Evolutionary conservation across 2,888 invertebrate species (phyloP), one percentile per base, ranked within the genome.

Genomic region (Cheilosia pagana): DNA sequence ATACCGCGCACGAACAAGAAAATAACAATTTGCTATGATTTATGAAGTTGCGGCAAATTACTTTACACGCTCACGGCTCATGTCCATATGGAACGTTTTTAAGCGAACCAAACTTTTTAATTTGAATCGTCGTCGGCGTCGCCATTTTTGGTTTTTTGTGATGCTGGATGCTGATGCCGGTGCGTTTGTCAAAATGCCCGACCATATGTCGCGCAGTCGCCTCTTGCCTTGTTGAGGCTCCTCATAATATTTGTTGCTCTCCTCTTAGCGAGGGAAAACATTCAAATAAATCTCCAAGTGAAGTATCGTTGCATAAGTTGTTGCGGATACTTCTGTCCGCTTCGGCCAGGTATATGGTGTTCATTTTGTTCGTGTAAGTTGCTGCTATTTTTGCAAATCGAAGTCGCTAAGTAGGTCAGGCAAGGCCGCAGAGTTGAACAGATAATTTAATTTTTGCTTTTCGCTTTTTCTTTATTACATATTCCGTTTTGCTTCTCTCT

Each of bases 361-460:
- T 57, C 31, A 31, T 16, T 45, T 25, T 43, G 25, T 28, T 39
- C 28, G 23, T 45, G 57, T 23, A 14, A 21, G 50, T 67, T 52
- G 39, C 10, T 28, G 62, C 43, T 39, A 35, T 35, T 68, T 78
- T 74, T 68, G 57, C 68, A 70, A 79, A 81, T 81, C 87, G 87
- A 89, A 89, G 88, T 87, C 87, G 87, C 87, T 88, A 88, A 90
- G 90, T 90, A 88, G 91, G 90, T 90, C 90, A 91, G 89, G 81
- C 90, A 90, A 90, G 90, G 91, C 89, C 90, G 90, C 78, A 72
- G 19, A 70, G 70, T 55, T 62, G 74, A 85, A 39, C 74, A 75
- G 81, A 81, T 81, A 85, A 85, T 85, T 85, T 81, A 81, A 76
- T 79, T 85, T 85, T 71, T 82, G 28, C 53, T 76, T 71, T 68